Conservation (phyloP, 2,888 invertebrate species). For the Adineta ricciae region DNA sequence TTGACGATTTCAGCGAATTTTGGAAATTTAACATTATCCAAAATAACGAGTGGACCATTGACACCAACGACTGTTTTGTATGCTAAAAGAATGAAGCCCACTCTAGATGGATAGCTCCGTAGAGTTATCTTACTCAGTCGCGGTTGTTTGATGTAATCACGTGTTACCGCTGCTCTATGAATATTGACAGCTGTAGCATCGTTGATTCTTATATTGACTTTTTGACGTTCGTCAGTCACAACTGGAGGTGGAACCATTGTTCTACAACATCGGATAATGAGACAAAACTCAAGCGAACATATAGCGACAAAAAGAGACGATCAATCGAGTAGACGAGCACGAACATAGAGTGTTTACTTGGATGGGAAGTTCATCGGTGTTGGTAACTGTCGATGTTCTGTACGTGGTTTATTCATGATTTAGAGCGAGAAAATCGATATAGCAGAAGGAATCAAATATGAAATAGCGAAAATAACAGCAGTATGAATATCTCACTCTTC, state of each 20-base stretch:
- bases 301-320: background rate
- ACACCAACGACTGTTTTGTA: conserved; percentile 99
- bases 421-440: background rate
- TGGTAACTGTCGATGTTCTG: background rate
- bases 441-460: background rate
- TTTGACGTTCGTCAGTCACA: background rate
- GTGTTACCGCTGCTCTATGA: conserved; percentile 49
- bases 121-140: conserved; percentile 51
- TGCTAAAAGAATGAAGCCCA: conserved; percentile 58
- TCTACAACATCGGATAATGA: background rate
- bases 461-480: background rate
- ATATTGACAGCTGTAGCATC: background rate
- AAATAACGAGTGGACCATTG: conserved; percentile 93
- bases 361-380: background rate
- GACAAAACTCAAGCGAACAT: background rate
- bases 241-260: background rate
- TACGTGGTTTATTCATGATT: background rate
- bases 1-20: conserved; percentile 98
- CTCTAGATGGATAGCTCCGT: no score
- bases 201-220: background rate
- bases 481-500: background rate
- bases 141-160: conserved; percentile 94
- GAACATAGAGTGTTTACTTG: background rate
- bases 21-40: conserved; percentile 98
- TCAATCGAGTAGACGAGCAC: background rate